Conservation (phyloP, 2,888 invertebrate species). For the Apodemia mormo region DNA sequence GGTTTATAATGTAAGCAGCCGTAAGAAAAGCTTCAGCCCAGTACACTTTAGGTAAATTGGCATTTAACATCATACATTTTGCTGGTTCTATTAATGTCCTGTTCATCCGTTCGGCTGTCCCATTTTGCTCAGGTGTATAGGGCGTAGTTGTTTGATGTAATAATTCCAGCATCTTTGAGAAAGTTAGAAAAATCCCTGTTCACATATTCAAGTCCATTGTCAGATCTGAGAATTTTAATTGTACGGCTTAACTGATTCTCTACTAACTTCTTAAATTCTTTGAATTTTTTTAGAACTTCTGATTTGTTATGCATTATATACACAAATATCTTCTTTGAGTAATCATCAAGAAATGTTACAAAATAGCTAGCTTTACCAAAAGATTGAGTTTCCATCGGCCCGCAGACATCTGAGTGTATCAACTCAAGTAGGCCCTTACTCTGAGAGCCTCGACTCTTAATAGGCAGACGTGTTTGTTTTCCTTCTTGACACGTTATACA, state of each 20-base stretch:
- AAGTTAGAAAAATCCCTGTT: background rate
- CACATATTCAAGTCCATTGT: background rate
- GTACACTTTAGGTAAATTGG: conserved; percentile 27
- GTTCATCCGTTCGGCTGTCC: background rate
- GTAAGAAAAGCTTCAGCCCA: conserved; percentile 39
- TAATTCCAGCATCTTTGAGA: background rate
- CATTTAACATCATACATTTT: conserved; percentile 34
- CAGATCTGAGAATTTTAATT: background rate
- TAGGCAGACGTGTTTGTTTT: background rate
- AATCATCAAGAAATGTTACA: background rate
- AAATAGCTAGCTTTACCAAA: background rate
- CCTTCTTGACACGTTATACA: background rate
- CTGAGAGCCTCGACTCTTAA: background rate
- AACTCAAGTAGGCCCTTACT: background rate
- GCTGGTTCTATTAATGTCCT: conserved; percentile 20
- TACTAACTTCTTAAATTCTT: background rate
- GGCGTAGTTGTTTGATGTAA: conserved; percentile 2
- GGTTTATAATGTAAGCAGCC: conserved; percentile 32
- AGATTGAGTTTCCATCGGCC: background rate
- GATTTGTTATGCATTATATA: background rate
- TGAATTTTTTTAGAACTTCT: background rate
- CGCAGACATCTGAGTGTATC: background rate
- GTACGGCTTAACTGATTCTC: background rate
- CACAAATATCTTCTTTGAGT: background rate
- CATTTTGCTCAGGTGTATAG: background rate